These are phyloP conservation scores for Merluccius polli DNA, from an alignment of 2,797 vertebrate genomes.

Conservation along the genomic window DNA sequence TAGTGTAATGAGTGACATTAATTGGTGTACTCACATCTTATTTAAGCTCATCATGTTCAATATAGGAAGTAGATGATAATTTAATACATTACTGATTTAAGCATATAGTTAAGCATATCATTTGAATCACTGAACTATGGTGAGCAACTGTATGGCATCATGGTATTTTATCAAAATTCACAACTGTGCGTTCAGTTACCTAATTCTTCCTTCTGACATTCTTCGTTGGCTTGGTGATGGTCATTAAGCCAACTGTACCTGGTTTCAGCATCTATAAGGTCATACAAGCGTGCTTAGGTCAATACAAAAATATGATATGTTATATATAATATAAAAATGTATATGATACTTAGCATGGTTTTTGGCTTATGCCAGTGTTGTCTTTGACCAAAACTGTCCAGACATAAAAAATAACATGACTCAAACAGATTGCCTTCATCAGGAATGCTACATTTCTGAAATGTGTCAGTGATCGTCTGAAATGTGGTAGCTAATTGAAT, in stretches of 20 bases:
- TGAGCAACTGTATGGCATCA: background rate
- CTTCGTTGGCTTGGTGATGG: background rate
- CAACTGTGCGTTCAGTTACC: background rate
- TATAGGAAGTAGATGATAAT: background rate
- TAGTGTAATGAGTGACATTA: background rate
- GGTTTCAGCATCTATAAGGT: background rate
- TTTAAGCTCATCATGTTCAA: background rate
- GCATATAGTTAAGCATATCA: too few species aligned
- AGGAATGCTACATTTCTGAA: background rate
- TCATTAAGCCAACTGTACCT: background rate
- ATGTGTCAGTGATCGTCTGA: background rate
- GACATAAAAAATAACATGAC: background rate
- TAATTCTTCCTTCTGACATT: slow-evolving; percentile 3
- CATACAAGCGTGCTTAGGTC: background rate
- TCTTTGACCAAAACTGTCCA: background rate
- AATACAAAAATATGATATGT: background rate
- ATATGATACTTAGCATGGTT: background rate
- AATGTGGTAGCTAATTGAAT: background rate
- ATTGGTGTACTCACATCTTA: background rate
- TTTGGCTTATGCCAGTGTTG: background rate
- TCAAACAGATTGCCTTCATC: background rate
- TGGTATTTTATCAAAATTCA: background rate
- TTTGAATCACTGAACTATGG: background rate
- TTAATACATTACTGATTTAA: background rate
- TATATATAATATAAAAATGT: background rate